Evolutionary conservation across 2,888 invertebrate genomes (phyloP).

Genomic region (Cosmia trapezina): DNA sequence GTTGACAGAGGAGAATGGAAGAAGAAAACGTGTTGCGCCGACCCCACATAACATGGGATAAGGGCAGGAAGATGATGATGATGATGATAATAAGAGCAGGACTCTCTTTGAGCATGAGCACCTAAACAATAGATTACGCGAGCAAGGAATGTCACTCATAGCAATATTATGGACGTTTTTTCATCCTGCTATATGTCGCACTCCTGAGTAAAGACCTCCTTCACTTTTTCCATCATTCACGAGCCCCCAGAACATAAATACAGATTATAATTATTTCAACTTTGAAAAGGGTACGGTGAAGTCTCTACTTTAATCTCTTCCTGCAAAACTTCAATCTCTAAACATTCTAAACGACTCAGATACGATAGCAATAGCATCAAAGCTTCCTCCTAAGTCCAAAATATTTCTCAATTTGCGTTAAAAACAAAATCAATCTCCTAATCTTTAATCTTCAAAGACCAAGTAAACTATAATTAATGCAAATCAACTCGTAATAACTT

Average conservation of each 20-base stretch:
- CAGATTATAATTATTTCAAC: neutral
- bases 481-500: neutral
- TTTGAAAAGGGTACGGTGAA: neutral
- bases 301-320: neutral
- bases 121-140: neutral
- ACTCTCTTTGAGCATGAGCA: neutral
- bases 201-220: no score
- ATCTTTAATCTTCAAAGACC: neutral
- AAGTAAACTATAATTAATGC: conserved; percentile 6
- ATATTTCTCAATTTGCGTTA: no score
- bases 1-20: no score
- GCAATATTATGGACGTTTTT: no score
- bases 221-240: no score
- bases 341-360: neutral
- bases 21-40: no score
- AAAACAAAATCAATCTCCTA: neutral
- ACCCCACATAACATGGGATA: no score
- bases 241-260: neutral
- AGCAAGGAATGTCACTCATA: neutral
- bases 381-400: neutral
- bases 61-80: no score
- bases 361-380: neutral
- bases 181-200: no score
- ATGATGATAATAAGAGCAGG: neutral
- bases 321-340: neutral